Conservation (phyloP, 2,113 vertebrate species). For the Kryptolebias marmoratus region DNA sequence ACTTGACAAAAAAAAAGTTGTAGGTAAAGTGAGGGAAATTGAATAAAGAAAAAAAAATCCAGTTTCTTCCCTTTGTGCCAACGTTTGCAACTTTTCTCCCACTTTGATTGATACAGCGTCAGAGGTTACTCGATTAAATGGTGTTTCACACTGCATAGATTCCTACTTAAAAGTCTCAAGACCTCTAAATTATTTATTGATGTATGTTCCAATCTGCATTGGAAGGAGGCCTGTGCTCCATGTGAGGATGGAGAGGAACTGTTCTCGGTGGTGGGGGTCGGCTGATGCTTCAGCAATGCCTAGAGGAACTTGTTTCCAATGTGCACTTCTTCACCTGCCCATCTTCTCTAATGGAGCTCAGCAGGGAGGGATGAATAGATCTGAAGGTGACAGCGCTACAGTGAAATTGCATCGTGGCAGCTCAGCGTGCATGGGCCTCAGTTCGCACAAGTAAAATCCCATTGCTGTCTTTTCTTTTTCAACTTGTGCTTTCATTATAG, state of each 20-base stretch:
- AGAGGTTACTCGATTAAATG: slow-evolving; percentile 89
- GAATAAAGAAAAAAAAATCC: slow-evolving; percentile 41
- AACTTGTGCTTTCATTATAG: slow-evolving; percentile 35
- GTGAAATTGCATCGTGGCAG: slow-evolving; percentile 66
- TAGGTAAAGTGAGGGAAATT: not conserved
- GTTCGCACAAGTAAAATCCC: slow-evolving; percentile 51
- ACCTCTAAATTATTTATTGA: slow-evolving; percentile 97
- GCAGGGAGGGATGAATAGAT: slow-evolving; percentile 75
- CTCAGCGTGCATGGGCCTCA: slow-evolving; percentile 45
- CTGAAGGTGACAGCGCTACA: slow-evolving; percentile 55
- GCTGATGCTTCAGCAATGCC: slow-evolving; percentile 75
- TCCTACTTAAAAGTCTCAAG: slow-evolving; percentile 96
- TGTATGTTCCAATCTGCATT: slow-evolving; percentile 91
- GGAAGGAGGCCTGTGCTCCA: slow-evolving; percentile 68
- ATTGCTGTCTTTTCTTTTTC: slow-evolving; percentile 53
- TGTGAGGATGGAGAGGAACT: slow-evolving; percentile 40
- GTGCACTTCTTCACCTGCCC: slow-evolving; percentile 83
- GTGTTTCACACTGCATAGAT: slow-evolving; percentile 86
- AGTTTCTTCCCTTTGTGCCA: slow-evolving; percentile 68
- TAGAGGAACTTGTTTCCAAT: slow-evolving; percentile 90
- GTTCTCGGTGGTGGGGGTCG: slow-evolving; percentile 26
- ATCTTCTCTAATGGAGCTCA: slow-evolving; percentile 82
- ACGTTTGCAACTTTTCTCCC: slow-evolving; percentile 76
- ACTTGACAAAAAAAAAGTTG: slow-evolving; percentile 47
- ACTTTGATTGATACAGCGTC: slow-evolving; percentile 80